These are phyloP conservation scores for Ptychoptera contaminata DNA, from an alignment of 2,888 invertebrate genomes.

Conservation along the genomic window DNA sequence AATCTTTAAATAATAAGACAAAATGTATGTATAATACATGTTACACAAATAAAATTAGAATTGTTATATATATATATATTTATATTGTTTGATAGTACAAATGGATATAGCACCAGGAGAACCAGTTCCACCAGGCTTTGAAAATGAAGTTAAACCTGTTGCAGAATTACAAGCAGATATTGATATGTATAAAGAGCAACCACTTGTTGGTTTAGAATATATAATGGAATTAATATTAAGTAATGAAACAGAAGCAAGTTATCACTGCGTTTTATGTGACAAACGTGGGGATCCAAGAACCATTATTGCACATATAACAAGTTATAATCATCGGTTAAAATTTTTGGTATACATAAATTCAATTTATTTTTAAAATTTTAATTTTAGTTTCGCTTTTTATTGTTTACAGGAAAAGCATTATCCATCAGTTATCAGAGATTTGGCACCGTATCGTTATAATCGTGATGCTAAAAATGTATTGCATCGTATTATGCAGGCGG, in stretches of 20 bases:
- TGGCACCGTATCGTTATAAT: conserved; percentile 44
- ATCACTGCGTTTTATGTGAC: conserved; percentile 62
- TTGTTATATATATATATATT: neutral
- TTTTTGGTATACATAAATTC: conserved; percentile 38
- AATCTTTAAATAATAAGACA: conserved; percentile 9
- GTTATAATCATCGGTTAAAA: conserved; percentile 57
- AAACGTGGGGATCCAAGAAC: conserved; percentile 66
- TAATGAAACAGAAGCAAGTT: conserved; percentile 50
- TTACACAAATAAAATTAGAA: neutral
- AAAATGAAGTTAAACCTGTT: conserved; percentile 37
- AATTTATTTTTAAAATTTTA: neutral
- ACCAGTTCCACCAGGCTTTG: conserved; percentile 54
- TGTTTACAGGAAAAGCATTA: conserved; percentile 27
- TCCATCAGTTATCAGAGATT: conserved; percentile 39
- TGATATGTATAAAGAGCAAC: conserved; percentile 29
- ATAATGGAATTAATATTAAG: conserved; percentile 54
- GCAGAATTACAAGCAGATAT: conserved; percentile 36
- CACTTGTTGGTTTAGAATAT: conserved; percentile 62
- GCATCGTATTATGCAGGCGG: conserved; percentile 35
- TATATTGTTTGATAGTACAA: conserved; percentile 11
- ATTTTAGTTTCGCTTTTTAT: conserved; percentile 3
- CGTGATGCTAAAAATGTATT: conserved; percentile 37
- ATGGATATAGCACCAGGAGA: conserved; percentile 40
- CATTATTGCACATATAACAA: conserved; percentile 61
- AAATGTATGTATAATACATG: conserved; percentile 9